Evolutionary conservation across 2,113 vertebrate genomes (phyloP).

Genomic region (Clarias batrachus): DNA sequence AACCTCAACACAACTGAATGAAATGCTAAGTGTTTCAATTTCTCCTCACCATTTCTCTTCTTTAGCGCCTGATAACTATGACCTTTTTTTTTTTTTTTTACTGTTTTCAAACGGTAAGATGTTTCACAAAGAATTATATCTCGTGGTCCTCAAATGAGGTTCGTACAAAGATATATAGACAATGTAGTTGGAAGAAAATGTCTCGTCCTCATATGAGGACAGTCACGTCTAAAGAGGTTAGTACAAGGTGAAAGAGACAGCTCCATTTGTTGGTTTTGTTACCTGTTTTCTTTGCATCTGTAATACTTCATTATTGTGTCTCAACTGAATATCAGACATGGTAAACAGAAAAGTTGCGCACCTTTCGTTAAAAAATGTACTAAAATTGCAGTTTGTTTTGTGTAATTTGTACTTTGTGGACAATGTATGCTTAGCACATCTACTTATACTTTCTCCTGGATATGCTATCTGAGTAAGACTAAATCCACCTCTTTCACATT

Average conservation of each 20-base stretch:
- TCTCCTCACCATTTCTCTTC: too few species aligned
- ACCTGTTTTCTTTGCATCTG: too few species aligned
- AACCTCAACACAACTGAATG: slow-evolving; percentile 11
- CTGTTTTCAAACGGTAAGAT: too few species aligned
- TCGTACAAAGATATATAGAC: too few species aligned
- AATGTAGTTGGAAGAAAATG: too few species aligned
- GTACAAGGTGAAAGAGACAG: background rate
- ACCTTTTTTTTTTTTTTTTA: too few species aligned
- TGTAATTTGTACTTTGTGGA: background rate
- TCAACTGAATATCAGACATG: background rate
- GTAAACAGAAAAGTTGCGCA: background rate
- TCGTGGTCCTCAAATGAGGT: too few species aligned
- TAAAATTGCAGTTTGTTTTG: background rate
- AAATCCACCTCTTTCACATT: background rate
- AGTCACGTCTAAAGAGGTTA: too few species aligned
- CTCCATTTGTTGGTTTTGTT: background rate
- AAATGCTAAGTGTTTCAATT: background rate
- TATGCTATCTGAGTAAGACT: background rate
- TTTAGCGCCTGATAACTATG: too few species aligned
- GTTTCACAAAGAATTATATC: too few species aligned
- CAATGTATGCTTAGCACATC: background rate
- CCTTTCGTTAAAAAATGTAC: too few species aligned
- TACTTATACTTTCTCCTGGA: background rate
- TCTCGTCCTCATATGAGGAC: too few species aligned
- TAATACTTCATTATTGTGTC: background rate